Percentiles rank a stretch among this genome's conserved stretches.
These are phyloP conservation scores for Pseudococcus viburni DNA, from an alignment of 2,888 invertebrate species.

Conservation along the genomic window DNA sequence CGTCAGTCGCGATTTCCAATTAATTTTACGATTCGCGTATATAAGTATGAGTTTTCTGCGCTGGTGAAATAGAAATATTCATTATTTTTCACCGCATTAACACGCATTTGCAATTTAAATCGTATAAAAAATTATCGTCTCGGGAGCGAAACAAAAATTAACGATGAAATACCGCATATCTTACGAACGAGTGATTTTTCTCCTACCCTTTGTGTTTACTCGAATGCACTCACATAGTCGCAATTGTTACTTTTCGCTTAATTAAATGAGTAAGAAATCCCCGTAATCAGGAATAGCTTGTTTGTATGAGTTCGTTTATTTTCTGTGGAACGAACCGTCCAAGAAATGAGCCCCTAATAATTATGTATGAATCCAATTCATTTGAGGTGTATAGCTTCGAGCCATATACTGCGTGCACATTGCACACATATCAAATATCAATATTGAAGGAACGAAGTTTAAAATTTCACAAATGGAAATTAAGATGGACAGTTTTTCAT, in stretches of 20 bases:
- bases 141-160: neutral
- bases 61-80: conserved; percentile 16
- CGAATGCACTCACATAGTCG: neutral
- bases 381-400: no score
- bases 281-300: neutral
- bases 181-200: neutral
- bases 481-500: no score
- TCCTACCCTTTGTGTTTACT: neutral
- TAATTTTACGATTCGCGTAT: conserved; percentile 34
- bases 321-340: no score
- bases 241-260: neutral
- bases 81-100: conserved; percentile 43
- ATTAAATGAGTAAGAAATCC: neutral
- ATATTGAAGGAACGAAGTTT: no score
- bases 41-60: neutral
- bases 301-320: no score
- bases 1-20: conserved; percentile 10
- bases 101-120: conserved; percentile 45
- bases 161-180: neutral
- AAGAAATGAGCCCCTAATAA: no score
- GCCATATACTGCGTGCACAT: no score
- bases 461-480: no score
- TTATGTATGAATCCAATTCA: no score
- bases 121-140: conserved; percentile 26
- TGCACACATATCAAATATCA: no score